Percentiles rank a stretch among this genome's conserved stretches.
These are phyloP conservation scores for Tipula vernalis DNA, from an alignment of 2,888 invertebrate genomes.

Conservation along the genomic window DNA sequence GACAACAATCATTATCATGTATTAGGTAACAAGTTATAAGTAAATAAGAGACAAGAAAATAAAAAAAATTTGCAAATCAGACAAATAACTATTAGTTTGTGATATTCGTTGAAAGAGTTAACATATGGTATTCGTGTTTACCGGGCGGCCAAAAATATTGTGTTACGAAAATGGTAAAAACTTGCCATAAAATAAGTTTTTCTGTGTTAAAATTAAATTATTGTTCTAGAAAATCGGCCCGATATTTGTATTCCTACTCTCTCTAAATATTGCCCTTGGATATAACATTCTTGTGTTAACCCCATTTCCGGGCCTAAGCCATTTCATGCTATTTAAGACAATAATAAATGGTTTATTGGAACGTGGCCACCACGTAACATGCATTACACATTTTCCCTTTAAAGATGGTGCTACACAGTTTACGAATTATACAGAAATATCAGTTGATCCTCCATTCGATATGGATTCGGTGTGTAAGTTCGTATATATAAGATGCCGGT, in stretches of 20 bases:
- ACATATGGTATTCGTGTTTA: no score
- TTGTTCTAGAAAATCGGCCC: neutral
- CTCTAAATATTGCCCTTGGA: neutral
- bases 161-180: no score
- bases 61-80: no score
- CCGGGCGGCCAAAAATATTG: no score
- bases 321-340: constrained; percentile 35
- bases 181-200: no score
- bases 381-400: neutral
- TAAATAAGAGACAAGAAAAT: no score
- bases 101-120: no score
- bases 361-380: constrained; percentile 36
- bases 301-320: constrained; percentile 34
- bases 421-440: neutral
- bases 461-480: neutral
- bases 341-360: constrained; percentile 28
- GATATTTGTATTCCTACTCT: neutral
- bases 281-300: constrained; percentile 32
- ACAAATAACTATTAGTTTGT: no score
- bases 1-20: no score
- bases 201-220: neutral
- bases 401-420: neutral
- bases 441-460: neutral
- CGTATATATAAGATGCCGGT: no score
- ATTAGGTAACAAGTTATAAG: no score